Evolutionary conservation across 2,797 vertebrate genomes (phyloP), one percentile per base, ranked within the genome.

Genomic region (Allobates femoralis): DNA sequence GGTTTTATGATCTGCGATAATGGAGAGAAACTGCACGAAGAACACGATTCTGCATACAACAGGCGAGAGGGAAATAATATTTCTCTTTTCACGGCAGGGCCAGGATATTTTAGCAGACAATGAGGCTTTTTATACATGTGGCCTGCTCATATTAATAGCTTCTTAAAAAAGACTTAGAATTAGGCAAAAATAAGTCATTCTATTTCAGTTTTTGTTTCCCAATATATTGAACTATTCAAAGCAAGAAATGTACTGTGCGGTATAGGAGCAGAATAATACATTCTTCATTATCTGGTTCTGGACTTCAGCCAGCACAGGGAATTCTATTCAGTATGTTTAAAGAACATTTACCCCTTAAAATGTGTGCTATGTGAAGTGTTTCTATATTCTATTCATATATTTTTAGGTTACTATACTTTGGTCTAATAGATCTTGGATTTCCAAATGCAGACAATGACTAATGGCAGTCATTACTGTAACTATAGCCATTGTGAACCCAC

Each of bases 21-120:
- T 28, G 1, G 26, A 3, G 15, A 26, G 58, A 79, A 80, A 30
- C 60, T 21, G 50, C 26, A 2, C 16, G 0, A n/a, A 32, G 21
- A 73, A 73, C 23, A 53, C 21, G 34, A n/a, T 71, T 55, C 66
- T 82, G 23, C 23, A 82, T 15, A 18, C 51, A 58, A 56, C 51
- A 74, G 67, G 53, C 16, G 19, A 16, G 34, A 41, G 30, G 53
- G 41, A 56, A 73, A 58, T 21, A 83, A 83, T 73, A 67, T 84
- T 64, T 84, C 60, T 74, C 81, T 75, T 58, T 60, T 60, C 67
- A 58, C 26, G n/a, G 26, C 6, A n/a, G 55, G 37, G 14, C 55
- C 32, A 37, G 81, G 66, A 18, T 64, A 58, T 83, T 73, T 83
- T 28, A 74, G 62, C 34, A 60, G 67, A 41, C 66, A 83, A 60